These are phyloP conservation scores for Drosophila sturtevanti DNA, from an alignment of 1,140 invertebrate species.

Conservation along the genomic window DNA sequence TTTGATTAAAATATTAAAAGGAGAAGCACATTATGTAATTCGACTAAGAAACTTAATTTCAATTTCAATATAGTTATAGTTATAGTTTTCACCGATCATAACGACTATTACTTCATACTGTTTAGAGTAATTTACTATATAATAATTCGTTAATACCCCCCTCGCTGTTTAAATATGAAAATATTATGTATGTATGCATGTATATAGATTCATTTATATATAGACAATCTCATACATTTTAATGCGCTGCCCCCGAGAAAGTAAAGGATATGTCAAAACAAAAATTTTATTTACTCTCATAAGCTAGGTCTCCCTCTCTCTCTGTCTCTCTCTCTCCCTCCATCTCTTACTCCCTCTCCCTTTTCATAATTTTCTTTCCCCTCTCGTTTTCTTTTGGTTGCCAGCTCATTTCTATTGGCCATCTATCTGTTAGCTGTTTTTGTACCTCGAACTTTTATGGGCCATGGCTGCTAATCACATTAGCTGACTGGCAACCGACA, in stretches of 20 bases:
- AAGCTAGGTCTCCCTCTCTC: slow-evolving; percentile 17
- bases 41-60: too few relatives aligned
- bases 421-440: background rate
- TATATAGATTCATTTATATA: background rate
- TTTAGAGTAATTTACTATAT: too few relatives aligned
- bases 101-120: too few relatives aligned
- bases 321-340: background rate
- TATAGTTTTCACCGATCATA: too few relatives aligned
- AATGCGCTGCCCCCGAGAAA: slow-evolving; percentile 15
- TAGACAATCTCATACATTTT: slow-evolving; percentile 19
- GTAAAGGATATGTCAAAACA: slow-evolving; percentile 23
- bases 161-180: too few relatives aligned
- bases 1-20: too few relatives aligned
- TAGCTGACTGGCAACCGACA: slow-evolving; percentile 12
- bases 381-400: too few relatives aligned
- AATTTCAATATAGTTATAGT: too few relatives aligned
- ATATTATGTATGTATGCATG: too few relatives aligned
- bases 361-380: too few relatives aligned
- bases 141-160: too few relatives aligned
- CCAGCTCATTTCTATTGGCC: background rate
- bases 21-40: too few relatives aligned
- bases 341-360: background rate
- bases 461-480: slow-evolving; percentile 49
- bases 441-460: slow-evolving; percentile 22
- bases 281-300: slow-evolving; percentile 45